These are phyloP conservation scores for Mionectes olivaceus DNA, from an alignment of 2,797 vertebrate genomes.

Conservation along the genomic window DNA sequence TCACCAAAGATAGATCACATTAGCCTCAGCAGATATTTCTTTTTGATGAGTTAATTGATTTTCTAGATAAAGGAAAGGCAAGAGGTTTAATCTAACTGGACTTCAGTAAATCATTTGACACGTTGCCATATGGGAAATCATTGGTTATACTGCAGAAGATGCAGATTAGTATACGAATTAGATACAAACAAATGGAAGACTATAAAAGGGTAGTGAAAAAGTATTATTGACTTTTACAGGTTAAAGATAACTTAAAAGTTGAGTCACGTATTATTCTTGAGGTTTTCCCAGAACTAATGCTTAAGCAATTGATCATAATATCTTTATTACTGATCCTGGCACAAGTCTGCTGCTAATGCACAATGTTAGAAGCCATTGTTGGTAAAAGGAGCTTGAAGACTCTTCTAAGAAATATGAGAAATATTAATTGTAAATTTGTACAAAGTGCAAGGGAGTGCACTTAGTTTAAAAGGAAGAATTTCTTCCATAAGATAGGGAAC, in stretches of 20 bases:
- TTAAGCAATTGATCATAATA: neutral
- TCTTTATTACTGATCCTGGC: neutral
- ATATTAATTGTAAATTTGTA: neutral
- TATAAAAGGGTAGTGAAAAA: neutral
- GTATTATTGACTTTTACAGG: neutral
- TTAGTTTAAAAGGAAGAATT: neutral
- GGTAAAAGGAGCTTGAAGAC: neutral
- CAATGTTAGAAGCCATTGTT: neutral
- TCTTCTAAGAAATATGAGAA: neutral
- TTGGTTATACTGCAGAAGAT: conserved; percentile 4
- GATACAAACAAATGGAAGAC: neutral
- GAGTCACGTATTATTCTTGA: neutral
- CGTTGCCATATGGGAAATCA: neutral
- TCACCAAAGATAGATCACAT: conserved; percentile 11
- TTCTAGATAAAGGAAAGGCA: conserved; percentile 18
- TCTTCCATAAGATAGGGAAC: neutral
- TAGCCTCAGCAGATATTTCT: neutral
- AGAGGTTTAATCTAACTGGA: conserved; percentile 3
- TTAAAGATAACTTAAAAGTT: neutral
- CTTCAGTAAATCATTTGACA: conserved; percentile 1
- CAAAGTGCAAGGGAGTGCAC: neutral
- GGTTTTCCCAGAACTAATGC: neutral
- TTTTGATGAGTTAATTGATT: conserved; percentile 40
- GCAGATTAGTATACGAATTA: neutral
- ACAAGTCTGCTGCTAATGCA: neutral